Conservation (phyloP, 2,888 invertebrate genomes). For the Scaptomyza tumidula region DNA sequence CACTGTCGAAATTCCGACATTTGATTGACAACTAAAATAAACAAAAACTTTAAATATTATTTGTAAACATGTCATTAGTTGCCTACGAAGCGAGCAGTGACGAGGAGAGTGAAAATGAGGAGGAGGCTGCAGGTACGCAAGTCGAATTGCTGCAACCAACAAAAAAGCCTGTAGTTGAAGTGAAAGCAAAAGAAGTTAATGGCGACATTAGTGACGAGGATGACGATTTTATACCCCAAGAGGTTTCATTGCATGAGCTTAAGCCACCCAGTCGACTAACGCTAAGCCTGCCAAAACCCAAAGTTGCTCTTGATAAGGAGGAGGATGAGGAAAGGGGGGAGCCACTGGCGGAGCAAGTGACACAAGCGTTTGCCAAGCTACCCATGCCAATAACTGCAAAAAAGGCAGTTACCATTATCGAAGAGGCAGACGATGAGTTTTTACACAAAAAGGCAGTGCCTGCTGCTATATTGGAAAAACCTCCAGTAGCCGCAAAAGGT, state of each 20-base stretch:
- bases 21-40: neutral
- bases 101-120: slow-evolving; percentile 80
- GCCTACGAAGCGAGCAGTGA: slow-evolving; percentile 87
- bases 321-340: slow-evolving; percentile 7
- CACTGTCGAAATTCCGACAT: slow-evolving; percentile 11
- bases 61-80: slow-evolving; percentile 86
- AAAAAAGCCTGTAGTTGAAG: neutral
- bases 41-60: neutral
- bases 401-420: slow-evolving; percentile 32
- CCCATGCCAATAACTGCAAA: slow-evolving; percentile 74
- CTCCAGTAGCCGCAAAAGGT: slow-evolving; percentile 80
- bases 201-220: slow-evolving; percentile 82
- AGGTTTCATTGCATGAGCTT: slow-evolving; percentile 47
- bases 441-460: slow-evolving; percentile 86
- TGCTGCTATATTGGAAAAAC: slow-evolving; percentile 60
- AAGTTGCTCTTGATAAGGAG: slow-evolving; percentile 5
- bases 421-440: slow-evolving; percentile 88
- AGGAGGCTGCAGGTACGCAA: slow-evolving; percentile 46
- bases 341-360: slow-evolving; percentile 36
- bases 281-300: slow-evolving; percentile 80
- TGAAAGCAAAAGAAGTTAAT: slow-evolving; percentile 31
- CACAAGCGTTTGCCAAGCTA: slow-evolving; percentile 76
- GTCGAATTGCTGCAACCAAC: slow-evolving; percentile 32
- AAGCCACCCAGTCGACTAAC: slow-evolving; percentile 38
- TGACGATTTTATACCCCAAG: slow-evolving; percentile 62